Evolutionary conservation across 2,113 vertebrate species (phyloP).

Genomic region (Galeopterus variegatus): DNA sequence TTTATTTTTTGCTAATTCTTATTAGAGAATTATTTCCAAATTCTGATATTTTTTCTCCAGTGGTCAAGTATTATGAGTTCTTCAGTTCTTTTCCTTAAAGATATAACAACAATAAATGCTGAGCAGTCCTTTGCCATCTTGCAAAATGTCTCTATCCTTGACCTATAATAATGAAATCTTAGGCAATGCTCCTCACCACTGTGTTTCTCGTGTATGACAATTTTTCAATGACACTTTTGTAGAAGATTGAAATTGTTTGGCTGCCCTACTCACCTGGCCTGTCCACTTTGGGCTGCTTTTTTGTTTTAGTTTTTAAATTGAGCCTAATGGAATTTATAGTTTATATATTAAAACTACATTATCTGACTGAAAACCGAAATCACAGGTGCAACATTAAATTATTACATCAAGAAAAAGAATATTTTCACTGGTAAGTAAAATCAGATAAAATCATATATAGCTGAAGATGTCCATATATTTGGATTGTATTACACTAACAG

Average conservation of each 20-base stretch:
- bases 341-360: slow-evolving; percentile 3
- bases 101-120: background rate
- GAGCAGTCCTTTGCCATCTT: background rate
- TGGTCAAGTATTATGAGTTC: background rate
- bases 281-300: background rate
- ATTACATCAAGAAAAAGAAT: background rate
- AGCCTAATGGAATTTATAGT: background rate
- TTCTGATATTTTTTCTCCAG: background rate
- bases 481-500: background rate
- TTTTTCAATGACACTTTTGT: background rate
- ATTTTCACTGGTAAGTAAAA: background rate
- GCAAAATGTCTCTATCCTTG: slow-evolving; percentile 4
- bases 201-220: background rate
- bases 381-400: background rate
- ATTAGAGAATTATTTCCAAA: slow-evolving; percentile 10
- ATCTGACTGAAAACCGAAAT: background rate
- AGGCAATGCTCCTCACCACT: background rate
- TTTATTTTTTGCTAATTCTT: background rate
- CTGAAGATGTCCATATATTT: background rate
- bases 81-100: background rate
- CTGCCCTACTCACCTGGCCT: background rate
- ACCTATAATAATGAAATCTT: background rate
- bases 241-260: background rate
- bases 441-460: background rate
- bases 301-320: background rate